Conservation (phyloP, 64 coral and sea anemone genomes). For the Stylophora pistillata region DNA sequence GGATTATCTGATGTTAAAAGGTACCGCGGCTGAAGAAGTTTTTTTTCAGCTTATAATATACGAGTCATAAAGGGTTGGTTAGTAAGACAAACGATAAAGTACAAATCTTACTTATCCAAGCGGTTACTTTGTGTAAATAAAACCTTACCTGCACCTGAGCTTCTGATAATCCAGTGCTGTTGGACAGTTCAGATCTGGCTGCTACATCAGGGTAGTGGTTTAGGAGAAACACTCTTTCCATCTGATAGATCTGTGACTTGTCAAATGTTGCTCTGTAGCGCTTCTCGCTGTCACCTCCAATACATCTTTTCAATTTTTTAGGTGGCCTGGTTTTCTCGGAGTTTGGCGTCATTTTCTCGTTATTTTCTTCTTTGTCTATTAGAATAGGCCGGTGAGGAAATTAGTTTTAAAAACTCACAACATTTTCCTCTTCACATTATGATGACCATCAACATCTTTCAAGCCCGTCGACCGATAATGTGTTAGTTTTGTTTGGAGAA, state of each 20-base stretch:
- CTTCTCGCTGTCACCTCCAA: conserved; percentile 35
- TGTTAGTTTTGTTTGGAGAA: no score
- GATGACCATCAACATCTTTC: no score
- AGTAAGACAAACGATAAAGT: no score
- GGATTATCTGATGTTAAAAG: neutral
- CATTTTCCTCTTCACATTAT: no score
- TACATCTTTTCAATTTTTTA: conserved; percentile 12
- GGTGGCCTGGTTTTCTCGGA: conserved; percentile 39
- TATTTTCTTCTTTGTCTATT: conserved; percentile 21
- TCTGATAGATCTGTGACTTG: conserved; percentile 83
- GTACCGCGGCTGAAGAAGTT: no score
- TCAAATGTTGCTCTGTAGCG: conserved; percentile 86
- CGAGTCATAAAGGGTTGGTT: no score
- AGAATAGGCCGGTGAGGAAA: neutral
- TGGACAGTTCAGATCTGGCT: conserved; percentile 78
- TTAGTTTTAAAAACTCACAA: neutral
- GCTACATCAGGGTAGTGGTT: conserved; percentile 90
- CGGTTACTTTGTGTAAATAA: neutral
- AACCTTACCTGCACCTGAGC: conserved; percentile 81
- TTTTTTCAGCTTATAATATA: no score
- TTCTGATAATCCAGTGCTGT: conserved; percentile 80
- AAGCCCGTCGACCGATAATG: no score
- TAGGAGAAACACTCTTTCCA: conserved; percentile 89
- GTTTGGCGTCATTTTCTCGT: neutral
- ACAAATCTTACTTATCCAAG: no score